Base-by-base conservation (phyloP, 2,113 vertebrate genomes). In the Peromyscus maniculatus region DNA sequence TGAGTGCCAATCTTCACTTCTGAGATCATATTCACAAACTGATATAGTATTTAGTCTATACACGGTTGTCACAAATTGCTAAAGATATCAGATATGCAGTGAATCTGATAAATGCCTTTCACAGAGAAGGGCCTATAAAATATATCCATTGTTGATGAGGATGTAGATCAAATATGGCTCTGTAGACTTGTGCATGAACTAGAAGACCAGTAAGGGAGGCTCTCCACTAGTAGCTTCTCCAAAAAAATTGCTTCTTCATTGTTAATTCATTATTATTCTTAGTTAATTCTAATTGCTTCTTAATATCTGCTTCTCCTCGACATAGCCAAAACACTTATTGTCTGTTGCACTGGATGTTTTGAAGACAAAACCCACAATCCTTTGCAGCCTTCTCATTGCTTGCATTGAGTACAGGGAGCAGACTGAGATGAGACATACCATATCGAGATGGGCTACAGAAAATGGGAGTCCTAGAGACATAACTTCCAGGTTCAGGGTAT, bases 191-290 rank as follows among this genome's bases (percentile, higher is more conserved):
- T 28, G 33, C 49, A 21, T 31, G 24, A 78, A 22, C 62, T 31
- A 33, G 66, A 92, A 74, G 10, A 5, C 16, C 28, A 43, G 0
- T 66, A 26, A 84, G 17, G 11, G 21, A 15, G 33, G 59, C 43
- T 62, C 22, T 93, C 55, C 39, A 39, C 71, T 74, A 83, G 36
- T 10, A 55, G 55, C 13, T 87, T 78, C 79, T 82, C 71, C 77
- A 36, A 79, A 91, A 69, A 31, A 62, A 22, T 79, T 92, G 80
- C 71, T 94, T 93, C 46, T 55, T 91, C 86, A 49, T 84, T 72
- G 71, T 39, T 21, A 72, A 72, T 72, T 72, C n/a, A 72, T 72
- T 39, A 36, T n/a, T 72, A 21, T n/a, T 4, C 17, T 21, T 39
- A 72, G 21, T 21, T n/a, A 39, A 72, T 72, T n/a, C 36, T 26